phyloP scores from a whole-genome alignment of 2,113 vertebrate genomes.

The Poeciliopsis prolifica region DNA sequence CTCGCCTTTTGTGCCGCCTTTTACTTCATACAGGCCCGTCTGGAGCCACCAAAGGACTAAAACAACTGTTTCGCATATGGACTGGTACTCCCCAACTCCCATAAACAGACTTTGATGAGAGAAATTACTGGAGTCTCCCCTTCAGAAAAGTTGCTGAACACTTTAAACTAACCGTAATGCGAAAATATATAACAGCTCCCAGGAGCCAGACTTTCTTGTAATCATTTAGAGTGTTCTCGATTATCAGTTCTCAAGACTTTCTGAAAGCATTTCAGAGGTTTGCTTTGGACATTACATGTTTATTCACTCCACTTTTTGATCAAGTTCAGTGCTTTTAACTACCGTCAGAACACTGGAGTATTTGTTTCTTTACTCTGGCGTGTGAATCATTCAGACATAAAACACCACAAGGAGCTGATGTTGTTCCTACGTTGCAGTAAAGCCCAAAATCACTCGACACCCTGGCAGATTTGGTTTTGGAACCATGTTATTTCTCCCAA shows the following conservation, averaged over 20 bases:
- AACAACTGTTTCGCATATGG: constrained; percentile 9
- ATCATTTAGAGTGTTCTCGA: neutral
- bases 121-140: neutral
- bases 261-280: neutral
- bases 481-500: no score
- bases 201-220: neutral
- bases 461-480: no score
- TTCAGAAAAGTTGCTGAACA: neutral
- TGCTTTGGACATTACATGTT: neutral
- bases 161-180: neutral
- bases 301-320: neutral
- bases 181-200: neutral
- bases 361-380: neutral
- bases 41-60: constrained; percentile 1
- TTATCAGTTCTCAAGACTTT: neutral
- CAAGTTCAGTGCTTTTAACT: neutral
- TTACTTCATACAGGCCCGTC: neutral
- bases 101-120: constrained; percentile 8
- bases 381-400: neutral
- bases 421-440: neutral
- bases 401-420: neutral
- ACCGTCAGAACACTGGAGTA: neutral
- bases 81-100: neutral
- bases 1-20: neutral
- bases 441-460: no score